Evolutionary conservation across 2,113 vertebrate genomes (phyloP), one percentile per base, ranked within the genome.

Genomic region (Noturus placidus): DNA sequence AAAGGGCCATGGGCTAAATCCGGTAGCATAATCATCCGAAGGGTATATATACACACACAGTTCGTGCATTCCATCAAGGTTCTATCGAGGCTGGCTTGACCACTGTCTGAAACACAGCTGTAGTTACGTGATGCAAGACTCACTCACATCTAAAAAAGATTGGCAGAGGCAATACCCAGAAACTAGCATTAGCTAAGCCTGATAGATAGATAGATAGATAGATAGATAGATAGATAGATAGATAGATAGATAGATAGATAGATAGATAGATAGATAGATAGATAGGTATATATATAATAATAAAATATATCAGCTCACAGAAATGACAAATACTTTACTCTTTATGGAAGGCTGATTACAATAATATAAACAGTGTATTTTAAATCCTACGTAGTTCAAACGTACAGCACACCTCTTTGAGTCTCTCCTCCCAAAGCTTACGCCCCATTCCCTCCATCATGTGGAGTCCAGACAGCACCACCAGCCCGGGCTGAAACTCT

Each of bases 401-500:
- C 38, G 7, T 33, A 65, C 50, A 27, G 17, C 78, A 20, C 59
- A 98, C 98, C 96, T 99, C 96, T 91, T 96, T 91, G 52, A 99
- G 96, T 2, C 98, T 94, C 25, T 95, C 94, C 90, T 96, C 95
- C 91, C 97, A 95, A 69, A 96, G 89, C 85, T 96, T 95, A 63
- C 94, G 94, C 91, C 95, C 97, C 91, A 97, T 97, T 59, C 99
- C 98, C 90, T 99, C 99, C 98, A 99, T 99, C 99, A 99, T 99
- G 93, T 99, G 99, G 61, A 99, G 94, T 20, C 99, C 99, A 0
- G 98, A 99, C 80, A 99, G 96, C 30, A 99, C 97, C 85, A 99
- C 97, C 59, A 99, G 93, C 27, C 98, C 97, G 0, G 98, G 98
- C 91, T 96, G 94, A 88, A 99, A 99, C 85, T 99, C 97, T 42